These are phyloP conservation scores for Chiropotes sagulatus DNA, from an alignment of 2,797 vertebrate species.

Conservation along the genomic window DNA sequence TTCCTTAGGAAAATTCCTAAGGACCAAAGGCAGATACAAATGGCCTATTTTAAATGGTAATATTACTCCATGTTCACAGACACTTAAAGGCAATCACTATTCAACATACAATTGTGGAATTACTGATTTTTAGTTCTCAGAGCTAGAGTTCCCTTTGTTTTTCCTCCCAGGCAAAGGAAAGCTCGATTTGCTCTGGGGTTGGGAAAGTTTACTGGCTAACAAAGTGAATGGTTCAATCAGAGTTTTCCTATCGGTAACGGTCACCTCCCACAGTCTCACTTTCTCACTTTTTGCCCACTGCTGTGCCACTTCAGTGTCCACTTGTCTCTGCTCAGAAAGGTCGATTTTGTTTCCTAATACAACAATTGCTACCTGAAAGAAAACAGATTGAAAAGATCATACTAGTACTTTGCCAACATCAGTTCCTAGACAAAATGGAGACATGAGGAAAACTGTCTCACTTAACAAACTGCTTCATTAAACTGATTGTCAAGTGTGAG, in stretches of 20 bases:
- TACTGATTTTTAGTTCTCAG: conserved; percentile 85
- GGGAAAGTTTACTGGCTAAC: conserved; percentile 95
- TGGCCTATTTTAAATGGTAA: neutral
- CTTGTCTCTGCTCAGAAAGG: conserved; percentile 92
- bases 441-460: neutral
- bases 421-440: neutral
- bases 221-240: conserved; percentile 95
- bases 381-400: conserved; percentile 18
- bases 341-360: conserved; percentile 96
- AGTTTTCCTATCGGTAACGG: conserved; percentile 90
- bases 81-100: neutral
- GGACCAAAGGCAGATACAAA: neutral
- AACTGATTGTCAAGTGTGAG: neutral
- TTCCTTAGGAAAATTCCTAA: neutral
- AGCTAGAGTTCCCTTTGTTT: conserved; percentile 91
- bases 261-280: conserved; percentile 97
- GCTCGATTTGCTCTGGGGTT: conserved; percentile 95
- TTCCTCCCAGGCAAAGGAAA: conserved; percentile 96
- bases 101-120: neutral
- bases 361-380: conserved; percentile 90
- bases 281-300: conserved; percentile 95
- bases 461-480: neutral
- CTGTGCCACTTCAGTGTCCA: conserved; percentile 92
- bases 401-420: neutral
- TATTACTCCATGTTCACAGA: neutral